Conservation (phyloP, 1,140 invertebrate genomes). For the Venustaconcha ellipsiformis region DNA sequence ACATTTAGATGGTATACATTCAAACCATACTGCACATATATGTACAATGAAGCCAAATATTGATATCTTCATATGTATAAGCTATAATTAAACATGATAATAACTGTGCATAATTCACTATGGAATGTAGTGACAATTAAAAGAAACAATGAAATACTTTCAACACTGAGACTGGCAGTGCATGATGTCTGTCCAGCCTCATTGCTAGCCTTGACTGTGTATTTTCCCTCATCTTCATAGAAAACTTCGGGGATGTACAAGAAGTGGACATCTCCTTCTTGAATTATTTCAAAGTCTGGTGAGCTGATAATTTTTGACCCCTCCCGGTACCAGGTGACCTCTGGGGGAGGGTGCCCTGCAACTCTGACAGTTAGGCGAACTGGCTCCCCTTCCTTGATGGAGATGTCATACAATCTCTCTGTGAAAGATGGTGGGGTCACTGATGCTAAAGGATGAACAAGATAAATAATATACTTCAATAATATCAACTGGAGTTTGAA, state of each 20-base stretch:
- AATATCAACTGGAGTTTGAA: no score
- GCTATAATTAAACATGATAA: no score
- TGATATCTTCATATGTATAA: no score
- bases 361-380: conserved; percentile 69
- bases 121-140: no score
- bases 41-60: no score
- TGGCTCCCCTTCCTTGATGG: conserved; percentile 67
- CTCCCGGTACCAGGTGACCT: conserved; percentile 71
- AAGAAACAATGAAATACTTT: conserved; percentile 46
- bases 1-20: no score
- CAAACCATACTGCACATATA: no score
- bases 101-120: no score
- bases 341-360: conserved; percentile 69
- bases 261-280: conserved; percentile 65
- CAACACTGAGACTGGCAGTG: conserved; percentile 63
- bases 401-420: conserved; percentile 64
- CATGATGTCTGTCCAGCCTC: conserved; percentile 64
- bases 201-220: conserved; percentile 71
- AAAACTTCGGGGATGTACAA: conserved; percentile 69
- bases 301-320: conserved; percentile 64
- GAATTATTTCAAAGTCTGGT: conserved; percentile 69
- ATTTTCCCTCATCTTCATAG: conserved; percentile 75
- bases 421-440: conserved; percentile 70
- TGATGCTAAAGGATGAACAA: conserved; percentile 63
- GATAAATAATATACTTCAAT: no score